These are phyloP conservation scores for Seira ritae DNA, from an alignment of 2,888 invertebrate species.

Conservation along the genomic window DNA sequence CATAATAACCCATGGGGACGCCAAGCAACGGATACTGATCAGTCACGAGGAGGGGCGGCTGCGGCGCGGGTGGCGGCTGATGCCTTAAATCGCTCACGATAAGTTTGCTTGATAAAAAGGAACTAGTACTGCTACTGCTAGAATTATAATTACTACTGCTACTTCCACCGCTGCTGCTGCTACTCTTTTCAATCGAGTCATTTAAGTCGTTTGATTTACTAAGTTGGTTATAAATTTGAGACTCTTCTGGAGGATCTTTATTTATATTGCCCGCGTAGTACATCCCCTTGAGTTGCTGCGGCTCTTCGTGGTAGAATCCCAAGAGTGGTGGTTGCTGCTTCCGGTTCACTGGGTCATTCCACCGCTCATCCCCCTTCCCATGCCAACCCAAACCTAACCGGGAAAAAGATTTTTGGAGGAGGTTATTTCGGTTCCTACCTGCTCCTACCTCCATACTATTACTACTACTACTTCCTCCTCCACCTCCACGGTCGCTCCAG, in stretches of 20 bases:
- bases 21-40: slow-evolving; percentile 27
- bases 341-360: too few species aligned
- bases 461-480: not conserved
- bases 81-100: slow-evolving; percentile 45
- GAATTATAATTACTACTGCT: not conserved
- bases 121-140: not conserved
- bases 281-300: too few species aligned
- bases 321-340: too few species aligned
- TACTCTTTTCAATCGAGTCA: too few species aligned
- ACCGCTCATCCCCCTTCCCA: not conserved
- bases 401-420: not conserved
- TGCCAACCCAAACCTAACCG: not conserved
- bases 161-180: not conserved
- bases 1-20: slow-evolving; percentile 34
- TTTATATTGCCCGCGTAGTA: too few species aligned
- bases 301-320: too few species aligned
- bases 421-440: slow-evolving; percentile 36
- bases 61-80: not conserved
- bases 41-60: slow-evolving; percentile 27
- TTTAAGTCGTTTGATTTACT: too few species aligned
- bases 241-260: too few species aligned
- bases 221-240: too few species aligned
- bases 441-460: slow-evolving; percentile 29
- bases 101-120: slow-evolving; percentile 9
- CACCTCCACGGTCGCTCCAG: slow-evolving; percentile 22